Evolutionary conservation across 2,888 invertebrate genomes (phyloP), one percentile per base, ranked within the genome.

Genomic region (Rhogogaster chlorosoma): DNA sequence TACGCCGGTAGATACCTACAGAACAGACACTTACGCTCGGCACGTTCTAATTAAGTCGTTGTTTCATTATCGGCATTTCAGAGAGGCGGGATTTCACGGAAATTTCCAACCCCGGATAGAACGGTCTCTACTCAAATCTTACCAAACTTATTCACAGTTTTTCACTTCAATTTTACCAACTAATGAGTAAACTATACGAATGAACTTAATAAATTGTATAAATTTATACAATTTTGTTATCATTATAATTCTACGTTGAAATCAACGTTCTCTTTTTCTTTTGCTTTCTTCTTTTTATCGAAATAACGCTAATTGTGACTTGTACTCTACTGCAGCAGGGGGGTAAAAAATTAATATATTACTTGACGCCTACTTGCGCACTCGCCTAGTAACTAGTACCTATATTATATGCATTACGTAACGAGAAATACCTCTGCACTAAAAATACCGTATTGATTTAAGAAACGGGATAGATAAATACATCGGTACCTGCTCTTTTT

Each of bases 61-160:
- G 77, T 77, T 53, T 77, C 45, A 77, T 77, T 77, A 77, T 77
- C 53, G 77, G 38, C 53, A 77, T 77, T 77, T 77, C 53, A 77
- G 26, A 77, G 49, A 77, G 18, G 32, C 29, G 53, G 22, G 49
- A 77, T 77, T 77, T 53, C 32, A 53, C 29, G 32, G 49, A 53
- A 45, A 77, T 36, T 49, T 49, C 18, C 32, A 77, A 77, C 77
- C 53, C 49, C 53, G 12, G 7, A 38, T 6, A 38, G 3, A 73
- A 73, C 15, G 18, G 73, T 10, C n/a, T 36, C 18, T n/a, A 12
- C 42, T 32, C 42, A 73, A 73, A 38, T 38, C 26, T 73, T 73
- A 0, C 22, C 12, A 38, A 42, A 73, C 15, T 49, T 18, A 49
- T 49, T 49, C 49, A 6, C 49, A n/a, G 18, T 49, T 49, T 53